A percentile compares a stretch with the other conserved stretches of the same genome.
Evolutionary conservation across 2,888 invertebrate genomes (phyloP).

Genomic region (Meliscaeva auricollis): DNA sequence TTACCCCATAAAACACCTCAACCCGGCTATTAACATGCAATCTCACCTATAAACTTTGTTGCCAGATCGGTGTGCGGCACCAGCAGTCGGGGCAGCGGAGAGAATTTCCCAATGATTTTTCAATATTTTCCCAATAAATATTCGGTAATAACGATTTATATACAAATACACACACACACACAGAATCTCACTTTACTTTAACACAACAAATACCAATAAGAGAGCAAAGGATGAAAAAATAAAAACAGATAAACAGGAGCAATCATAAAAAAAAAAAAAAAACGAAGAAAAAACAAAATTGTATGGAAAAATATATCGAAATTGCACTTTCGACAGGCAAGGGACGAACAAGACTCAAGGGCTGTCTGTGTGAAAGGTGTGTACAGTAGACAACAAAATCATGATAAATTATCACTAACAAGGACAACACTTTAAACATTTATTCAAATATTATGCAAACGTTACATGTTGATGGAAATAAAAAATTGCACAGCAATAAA

Average conservation of each 20-base stretch:
- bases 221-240: slow-evolving; percentile 36
- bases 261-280: slow-evolving; percentile 22
- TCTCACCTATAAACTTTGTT: slow-evolving; percentile 61
- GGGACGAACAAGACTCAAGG: slow-evolving; percentile 16
- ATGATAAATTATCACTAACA: slow-evolving; percentile 77
- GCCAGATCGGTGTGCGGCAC: neutral
- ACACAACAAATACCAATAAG: too few relatives aligned
- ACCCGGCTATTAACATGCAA: slow-evolving; percentile 68
- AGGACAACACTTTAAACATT: slow-evolving; percentile 77
- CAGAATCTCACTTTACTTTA: slow-evolving; percentile 15
- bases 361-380: neutral
- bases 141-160: slow-evolving; percentile 77
- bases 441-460: slow-evolving; percentile 77
- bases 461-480: slow-evolving; percentile 55
- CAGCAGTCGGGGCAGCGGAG: neutral
- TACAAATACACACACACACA: slow-evolving; percentile 32
- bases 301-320: slow-evolving; percentile 38
- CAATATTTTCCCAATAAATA: slow-evolving; percentile 77
- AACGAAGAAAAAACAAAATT: neutral
- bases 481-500: slow-evolving; percentile 60
- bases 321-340: slow-evolving; percentile 61
- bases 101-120: slow-evolving; percentile 75
- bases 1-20: slow-evolving; percentile 64
- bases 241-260: slow-evolving; percentile 41
- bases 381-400: slow-evolving; percentile 69